phyloP scores from a whole-genome alignment of 2,797 vertebrate species.

The Nyctibius grandis region DNA sequence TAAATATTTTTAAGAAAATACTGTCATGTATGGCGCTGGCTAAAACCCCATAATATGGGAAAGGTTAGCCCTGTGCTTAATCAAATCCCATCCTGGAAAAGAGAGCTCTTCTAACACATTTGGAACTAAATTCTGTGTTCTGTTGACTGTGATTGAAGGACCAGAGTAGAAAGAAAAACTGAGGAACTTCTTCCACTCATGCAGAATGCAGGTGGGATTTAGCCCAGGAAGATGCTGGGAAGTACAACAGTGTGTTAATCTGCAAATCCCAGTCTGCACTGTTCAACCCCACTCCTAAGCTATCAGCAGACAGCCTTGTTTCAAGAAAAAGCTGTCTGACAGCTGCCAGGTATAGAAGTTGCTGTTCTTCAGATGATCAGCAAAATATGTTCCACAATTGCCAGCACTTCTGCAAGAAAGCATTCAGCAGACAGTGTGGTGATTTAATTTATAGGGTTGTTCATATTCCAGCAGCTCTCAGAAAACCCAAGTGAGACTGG shows the following conservation, averaged over 20 bases:
- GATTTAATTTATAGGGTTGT: not conserved
- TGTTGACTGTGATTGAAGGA: not conserved
- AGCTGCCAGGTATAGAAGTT: conserved; percentile 9
- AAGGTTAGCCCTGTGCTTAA: not conserved
- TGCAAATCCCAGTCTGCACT: conserved; percentile 1
- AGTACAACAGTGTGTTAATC: not conserved
- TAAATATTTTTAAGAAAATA: not conserved
- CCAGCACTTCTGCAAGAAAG: not conserved
- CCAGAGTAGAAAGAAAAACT: not conserved
- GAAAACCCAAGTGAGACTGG: not conserved
- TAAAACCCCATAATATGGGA: not conserved
- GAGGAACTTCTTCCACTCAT: not conserved
- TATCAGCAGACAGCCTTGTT: not conserved
- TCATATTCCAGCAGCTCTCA: not conserved
- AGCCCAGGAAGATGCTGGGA: not conserved
- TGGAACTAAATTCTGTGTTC: not conserved
- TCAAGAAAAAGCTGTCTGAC: not conserved
- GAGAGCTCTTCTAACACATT: not conserved
- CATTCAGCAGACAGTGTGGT: not conserved
- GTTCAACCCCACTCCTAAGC: not conserved
- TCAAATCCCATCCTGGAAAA: not conserved
- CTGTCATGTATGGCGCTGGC: not conserved
- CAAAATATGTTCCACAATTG: not conserved
- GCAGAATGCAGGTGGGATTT: not conserved
- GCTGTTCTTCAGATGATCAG: not conserved